phyloP scores from a whole-genome alignment of 2,888 invertebrate genomes.

The Cephus pulcher region DNA sequence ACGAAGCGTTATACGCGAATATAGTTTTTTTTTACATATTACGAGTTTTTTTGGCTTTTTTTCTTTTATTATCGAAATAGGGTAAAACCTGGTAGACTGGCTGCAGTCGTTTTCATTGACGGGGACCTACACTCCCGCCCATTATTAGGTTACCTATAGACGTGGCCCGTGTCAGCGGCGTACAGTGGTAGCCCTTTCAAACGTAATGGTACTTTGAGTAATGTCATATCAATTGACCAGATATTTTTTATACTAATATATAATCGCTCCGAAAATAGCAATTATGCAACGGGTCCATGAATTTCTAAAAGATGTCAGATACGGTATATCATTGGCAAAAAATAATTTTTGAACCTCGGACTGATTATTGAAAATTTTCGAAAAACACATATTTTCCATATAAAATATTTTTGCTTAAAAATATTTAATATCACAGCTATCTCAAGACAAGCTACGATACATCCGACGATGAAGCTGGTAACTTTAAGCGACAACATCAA shows the following conservation, averaged over 20 bases:
- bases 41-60: conserved; percentile 6
- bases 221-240: no score
- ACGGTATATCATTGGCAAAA: no score
- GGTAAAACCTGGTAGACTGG: conserved; percentile 40
- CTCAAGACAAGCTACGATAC: not conserved
- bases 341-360: no score
- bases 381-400: not conserved
- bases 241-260: no score
- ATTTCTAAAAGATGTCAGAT: no score
- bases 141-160: conserved; percentile 42
- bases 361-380: not conserved
- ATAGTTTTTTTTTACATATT: no score
- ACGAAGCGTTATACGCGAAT: no score
- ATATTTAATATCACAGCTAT: not conserved
- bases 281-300: no score
- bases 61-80: conserved; percentile 40
- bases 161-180: conserved; percentile 12
- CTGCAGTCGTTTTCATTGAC: conserved; percentile 43
- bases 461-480: not conserved
- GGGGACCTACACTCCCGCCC: conserved; percentile 39
- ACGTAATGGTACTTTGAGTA: no score
- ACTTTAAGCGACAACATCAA: not conserved
- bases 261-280: no score
- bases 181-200: not conserved
- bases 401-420: not conserved